phyloP scores from a whole-genome alignment of 2,113 vertebrate genomes.

The Pterocles burchelli region DNA sequence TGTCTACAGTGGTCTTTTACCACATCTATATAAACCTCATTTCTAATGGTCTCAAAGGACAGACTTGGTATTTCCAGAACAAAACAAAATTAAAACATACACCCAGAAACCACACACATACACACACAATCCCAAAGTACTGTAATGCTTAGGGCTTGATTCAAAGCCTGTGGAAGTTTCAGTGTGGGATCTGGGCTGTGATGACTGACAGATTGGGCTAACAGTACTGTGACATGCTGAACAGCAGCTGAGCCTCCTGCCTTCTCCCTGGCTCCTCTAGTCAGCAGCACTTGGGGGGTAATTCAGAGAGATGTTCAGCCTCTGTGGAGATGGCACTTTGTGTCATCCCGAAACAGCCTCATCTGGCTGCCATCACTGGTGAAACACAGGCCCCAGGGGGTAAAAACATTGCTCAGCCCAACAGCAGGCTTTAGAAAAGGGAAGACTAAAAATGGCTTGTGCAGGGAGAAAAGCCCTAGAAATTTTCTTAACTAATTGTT shows the following conservation, averaged over 20 bases:
- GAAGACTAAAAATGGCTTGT: neutral
- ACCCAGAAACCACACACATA: constrained; percentile 32
- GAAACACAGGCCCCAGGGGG: neutral
- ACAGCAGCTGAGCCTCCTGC: neutral
- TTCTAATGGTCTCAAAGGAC: constrained; percentile 24
- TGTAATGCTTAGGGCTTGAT: neutral
- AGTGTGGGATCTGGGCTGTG: neutral
- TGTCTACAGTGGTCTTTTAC: constrained; percentile 20
- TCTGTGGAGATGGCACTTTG: neutral
- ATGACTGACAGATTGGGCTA: neutral
- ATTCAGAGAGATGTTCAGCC: neutral
- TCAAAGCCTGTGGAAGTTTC: neutral
- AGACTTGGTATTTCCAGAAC: constrained; percentile 27
- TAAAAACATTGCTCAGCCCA: neutral
- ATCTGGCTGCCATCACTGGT: constrained; percentile 39
- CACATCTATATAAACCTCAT: neutral
- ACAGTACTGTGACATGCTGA: neutral
- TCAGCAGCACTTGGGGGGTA: neutral
- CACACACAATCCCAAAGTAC: neutral
- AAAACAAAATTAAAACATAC: constrained; percentile 42
- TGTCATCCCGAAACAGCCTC: neutral
- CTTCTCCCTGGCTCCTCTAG: neutral
- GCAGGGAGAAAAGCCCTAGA: neutral
- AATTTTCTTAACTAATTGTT: constrained; percentile 40
- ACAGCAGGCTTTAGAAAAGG: neutral